phyloP scores from a whole-genome alignment of 2,113 vertebrate genomes.

The Natator depressus region DNA sequence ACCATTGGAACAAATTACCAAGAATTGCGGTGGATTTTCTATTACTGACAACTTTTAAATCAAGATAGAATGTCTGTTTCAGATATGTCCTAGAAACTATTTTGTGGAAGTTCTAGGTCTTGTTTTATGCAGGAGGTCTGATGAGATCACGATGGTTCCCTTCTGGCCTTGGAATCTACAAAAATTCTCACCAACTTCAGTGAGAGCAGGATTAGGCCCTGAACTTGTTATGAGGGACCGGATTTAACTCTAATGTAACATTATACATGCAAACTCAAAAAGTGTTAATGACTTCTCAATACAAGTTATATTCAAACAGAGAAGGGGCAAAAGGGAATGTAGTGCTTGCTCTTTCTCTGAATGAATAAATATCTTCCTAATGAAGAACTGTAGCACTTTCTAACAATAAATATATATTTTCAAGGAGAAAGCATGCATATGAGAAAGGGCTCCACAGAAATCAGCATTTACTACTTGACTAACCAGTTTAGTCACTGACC shows the following conservation, averaged over 20 bases:
- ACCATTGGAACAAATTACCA: neutral
- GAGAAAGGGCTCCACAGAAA: conserved; percentile 3
- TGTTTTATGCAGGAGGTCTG: neutral
- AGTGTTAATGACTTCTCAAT: neutral
- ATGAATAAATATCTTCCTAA: neutral
- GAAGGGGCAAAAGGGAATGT: fast-evolving
- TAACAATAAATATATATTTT: neutral
- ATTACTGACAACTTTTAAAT: neutral
- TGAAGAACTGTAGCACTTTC: neutral
- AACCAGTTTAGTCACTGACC: conserved; percentile 21
- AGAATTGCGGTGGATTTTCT: neutral
- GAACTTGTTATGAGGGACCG: neutral
- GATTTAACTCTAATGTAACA: neutral
- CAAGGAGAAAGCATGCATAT: neutral
- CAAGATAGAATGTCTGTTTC: neutral
- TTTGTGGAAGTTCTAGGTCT: neutral
- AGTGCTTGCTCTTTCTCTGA: neutral
- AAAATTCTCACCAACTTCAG: neutral
- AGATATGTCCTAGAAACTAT: neutral
- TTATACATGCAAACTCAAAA: fast-evolving
- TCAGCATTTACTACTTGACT: conserved; percentile 18
- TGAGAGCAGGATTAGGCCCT: neutral
- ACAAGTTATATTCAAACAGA: neutral
- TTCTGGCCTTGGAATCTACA: neutral
- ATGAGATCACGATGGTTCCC: neutral